Percentiles rank a stretch among this genome's conserved stretches.
Evolutionary conservation across 2,113 vertebrate species (phyloP).

Genomic region (Nerophis lumbriciformis): DNA sequence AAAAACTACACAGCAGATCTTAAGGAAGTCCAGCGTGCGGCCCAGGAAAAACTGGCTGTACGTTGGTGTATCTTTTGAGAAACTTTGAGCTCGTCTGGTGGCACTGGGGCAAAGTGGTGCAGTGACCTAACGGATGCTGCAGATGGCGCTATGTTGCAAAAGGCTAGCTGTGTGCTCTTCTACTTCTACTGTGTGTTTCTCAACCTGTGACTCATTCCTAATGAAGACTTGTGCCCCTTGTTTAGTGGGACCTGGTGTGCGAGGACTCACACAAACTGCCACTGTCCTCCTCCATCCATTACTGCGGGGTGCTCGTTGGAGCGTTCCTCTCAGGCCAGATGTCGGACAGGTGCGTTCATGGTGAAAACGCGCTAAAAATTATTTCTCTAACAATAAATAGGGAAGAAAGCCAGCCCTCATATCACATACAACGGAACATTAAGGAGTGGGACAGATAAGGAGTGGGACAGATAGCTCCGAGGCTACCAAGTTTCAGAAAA

Average conservation of each 20-base stretch:
- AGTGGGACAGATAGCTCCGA: too few relatives aligned
- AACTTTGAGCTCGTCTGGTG: neutral
- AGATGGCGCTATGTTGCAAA: neutral
- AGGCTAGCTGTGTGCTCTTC: neutral
- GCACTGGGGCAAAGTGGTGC: neutral
- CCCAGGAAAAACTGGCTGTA: too few relatives aligned
- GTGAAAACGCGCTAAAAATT: too few relatives aligned
- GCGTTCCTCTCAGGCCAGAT: slow-evolving; percentile 82
- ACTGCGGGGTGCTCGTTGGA: slow-evolving; percentile 79
- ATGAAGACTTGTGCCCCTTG: slow-evolving; percentile 6
- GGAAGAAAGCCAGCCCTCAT: too few relatives aligned
- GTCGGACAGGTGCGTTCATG: slow-evolving; percentile 79
- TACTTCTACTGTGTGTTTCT: neutral
- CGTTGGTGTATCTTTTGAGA: too few relatives aligned
- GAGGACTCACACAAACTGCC: slow-evolving; percentile 80
- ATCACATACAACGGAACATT: too few relatives aligned
- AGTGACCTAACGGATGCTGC: neutral
- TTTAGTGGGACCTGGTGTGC: slow-evolving; percentile 87
- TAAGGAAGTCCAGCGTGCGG: too few relatives aligned
- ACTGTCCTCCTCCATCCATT: slow-evolving; percentile 78
- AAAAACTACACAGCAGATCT: too few relatives aligned
- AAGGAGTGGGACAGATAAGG: too few relatives aligned
- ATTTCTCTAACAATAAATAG: too few relatives aligned
- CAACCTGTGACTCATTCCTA: neutral
- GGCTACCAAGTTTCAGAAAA: too few relatives aligned